Conservation (phyloP, 1,140 invertebrate genomes). For the Heliconius eleuchia region DNA sequence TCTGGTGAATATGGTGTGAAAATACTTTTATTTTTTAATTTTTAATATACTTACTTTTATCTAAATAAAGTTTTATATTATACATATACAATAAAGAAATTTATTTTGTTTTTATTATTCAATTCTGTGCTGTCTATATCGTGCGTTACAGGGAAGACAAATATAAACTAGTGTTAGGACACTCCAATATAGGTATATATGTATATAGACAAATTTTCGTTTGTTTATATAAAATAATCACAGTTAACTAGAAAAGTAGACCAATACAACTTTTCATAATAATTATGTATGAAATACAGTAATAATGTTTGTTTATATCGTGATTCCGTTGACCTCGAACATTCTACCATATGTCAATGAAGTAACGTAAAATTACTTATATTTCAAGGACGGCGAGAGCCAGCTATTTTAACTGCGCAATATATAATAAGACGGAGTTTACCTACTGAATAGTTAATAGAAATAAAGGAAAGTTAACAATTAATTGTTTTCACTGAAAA, state of each 20-base stretch:
- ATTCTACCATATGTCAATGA: slow-evolving; percentile 40
- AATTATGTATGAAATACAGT: neutral
- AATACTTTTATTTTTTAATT: neutral
- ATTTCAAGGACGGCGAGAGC: slow-evolving; percentile 52
- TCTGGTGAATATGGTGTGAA: neutral
- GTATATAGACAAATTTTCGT: no score
- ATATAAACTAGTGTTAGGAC: no score
- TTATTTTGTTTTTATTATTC: no score
- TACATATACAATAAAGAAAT: no score
- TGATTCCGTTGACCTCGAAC: slow-evolving; percentile 37
- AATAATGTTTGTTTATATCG: slow-evolving; percentile 13
- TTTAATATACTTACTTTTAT: no score
- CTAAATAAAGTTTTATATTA: no score
- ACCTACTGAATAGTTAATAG: neutral
- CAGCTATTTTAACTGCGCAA: slow-evolving; percentile 59
- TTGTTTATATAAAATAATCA: neutral
- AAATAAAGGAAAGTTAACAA: neutral
- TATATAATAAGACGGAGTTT: slow-evolving; percentile 19
- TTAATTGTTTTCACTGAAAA: neutral
- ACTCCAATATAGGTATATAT: no score
- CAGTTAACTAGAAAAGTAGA: neutral
- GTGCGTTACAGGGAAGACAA: no score
- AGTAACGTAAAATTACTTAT: slow-evolving; percentile 43
- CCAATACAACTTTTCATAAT: neutral
- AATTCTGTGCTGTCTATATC: no score